Conservation (phyloP, 2,888 invertebrate species). For the Agrochola lota region DNA sequence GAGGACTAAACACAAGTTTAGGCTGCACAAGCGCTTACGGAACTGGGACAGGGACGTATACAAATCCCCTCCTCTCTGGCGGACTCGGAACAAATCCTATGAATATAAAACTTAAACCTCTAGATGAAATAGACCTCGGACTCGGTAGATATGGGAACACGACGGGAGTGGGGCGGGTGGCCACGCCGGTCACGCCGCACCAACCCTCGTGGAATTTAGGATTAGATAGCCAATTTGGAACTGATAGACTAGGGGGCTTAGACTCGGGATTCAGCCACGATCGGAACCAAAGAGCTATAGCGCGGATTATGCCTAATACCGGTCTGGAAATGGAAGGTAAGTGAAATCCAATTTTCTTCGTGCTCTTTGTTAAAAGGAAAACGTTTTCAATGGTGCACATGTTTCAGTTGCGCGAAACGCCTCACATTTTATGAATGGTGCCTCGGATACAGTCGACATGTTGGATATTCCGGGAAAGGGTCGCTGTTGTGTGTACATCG, state of each 20-base stretch:
- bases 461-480: constrained; percentile 98
- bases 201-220: constrained; percentile 91
- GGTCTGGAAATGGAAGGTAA: constrained; percentile 88
- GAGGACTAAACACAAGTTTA: constrained; percentile 85
- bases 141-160: constrained; percentile 90
- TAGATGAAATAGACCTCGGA: constrained; percentile 93
- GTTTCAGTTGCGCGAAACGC: constrained; percentile 85
- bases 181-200: constrained; percentile 92
- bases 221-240: constrained; percentile 91
- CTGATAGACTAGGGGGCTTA: constrained; percentile 90
- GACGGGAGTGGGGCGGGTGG: constrained; percentile 88
- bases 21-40: constrained; percentile 83
- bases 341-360: constrained; percentile 63
- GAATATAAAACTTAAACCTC: constrained; percentile 93
- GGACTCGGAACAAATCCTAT: constrained; percentile 91
- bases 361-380: constrained; percentile 34
- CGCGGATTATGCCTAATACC: constrained; percentile 88
- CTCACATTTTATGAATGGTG: constrained; percentile 90
- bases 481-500: constrained; percentile 97
- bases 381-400: constrained; percentile 46
- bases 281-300: constrained; percentile 90
- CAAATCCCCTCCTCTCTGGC: constrained; percentile 91
- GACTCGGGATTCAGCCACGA: constrained; percentile 91
- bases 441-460: constrained; percentile 96
- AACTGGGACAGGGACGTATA: constrained; percentile 89